These are phyloP conservation scores for Drosophila anceps DNA, from an alignment of 2,888 invertebrate species.

Conservation along the genomic window DNA sequence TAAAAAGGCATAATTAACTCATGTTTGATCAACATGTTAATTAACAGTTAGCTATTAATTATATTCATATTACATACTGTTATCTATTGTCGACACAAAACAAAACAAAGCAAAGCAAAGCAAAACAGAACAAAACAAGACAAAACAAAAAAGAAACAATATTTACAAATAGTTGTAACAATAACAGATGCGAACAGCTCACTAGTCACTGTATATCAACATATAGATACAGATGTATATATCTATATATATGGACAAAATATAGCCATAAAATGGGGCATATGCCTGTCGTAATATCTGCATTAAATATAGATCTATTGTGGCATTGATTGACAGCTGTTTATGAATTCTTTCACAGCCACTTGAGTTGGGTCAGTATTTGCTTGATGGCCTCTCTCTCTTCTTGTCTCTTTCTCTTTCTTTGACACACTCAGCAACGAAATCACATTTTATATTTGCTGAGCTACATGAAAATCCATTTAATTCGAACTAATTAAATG, in stretches of 20 bases:
- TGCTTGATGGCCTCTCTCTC: not conserved
- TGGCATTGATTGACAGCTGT: constrained; percentile 64
- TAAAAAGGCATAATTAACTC: constrained; percentile 64
- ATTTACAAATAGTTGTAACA: constrained; percentile 19
- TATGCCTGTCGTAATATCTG: constrained; percentile 29
- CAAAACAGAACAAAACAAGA: constrained; percentile 5
- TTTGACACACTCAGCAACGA: constrained; percentile 13
- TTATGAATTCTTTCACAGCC: constrained; percentile 30
- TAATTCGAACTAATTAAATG: constrained; percentile 29
- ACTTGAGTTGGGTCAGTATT: constrained; percentile 52
- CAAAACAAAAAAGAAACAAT: constrained; percentile 3
- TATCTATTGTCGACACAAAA: constrained; percentile 26
- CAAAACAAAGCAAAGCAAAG: constrained; percentile 1
- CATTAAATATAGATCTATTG: constrained; percentile 29
- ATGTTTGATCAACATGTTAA: constrained; percentile 80
- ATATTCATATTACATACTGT: constrained; percentile 66
- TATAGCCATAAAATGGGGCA: constrained; percentile 23
- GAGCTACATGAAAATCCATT: constrained; percentile 19
- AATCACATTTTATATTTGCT: constrained; percentile 37
- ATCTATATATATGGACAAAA: constrained; percentile 2
- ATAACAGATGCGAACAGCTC: constrained; percentile 26
- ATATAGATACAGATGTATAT: constrained; percentile 25
- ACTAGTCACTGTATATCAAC: constrained; percentile 30
- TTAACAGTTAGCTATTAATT: constrained; percentile 76
- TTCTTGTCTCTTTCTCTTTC: not conserved